Base-by-base conservation (phyloP, 2,113 vertebrate species). In the Nothobranchius furzeri region DNA sequence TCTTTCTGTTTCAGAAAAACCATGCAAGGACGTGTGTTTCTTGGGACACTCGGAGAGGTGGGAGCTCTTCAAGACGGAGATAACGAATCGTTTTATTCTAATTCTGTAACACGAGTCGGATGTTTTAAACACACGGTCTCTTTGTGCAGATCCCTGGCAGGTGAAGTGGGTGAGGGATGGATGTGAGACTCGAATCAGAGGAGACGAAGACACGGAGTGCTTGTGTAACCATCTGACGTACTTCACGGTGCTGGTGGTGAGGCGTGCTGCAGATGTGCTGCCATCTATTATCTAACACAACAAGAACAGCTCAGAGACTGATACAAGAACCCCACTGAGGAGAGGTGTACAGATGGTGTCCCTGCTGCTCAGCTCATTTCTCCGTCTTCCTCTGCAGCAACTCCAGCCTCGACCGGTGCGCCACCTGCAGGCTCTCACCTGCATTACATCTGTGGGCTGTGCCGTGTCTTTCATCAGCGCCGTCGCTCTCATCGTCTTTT, bases 221-320 rank as follows among this genome's bases (percentile, higher is more conserved):
- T 56, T 10, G 17, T 94, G 93, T 47, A 73, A 91, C 62, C 93
- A 94, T 48, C 85, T 94, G 55, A 94, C 93, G 0, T 94, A 92
- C 85, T 93, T 94, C 62, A 61, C 89, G 49, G 81, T 94, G 20
- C 88, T 94, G 20, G 90, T 94, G 91, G 93, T 94, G 60, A 89
- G 91, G 49, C 47, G 6, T 48, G 24, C 54, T 36, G 13, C 57
- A 13, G 24, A 61, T 7, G 45, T 36, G 10, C 50, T 10, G 8
- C 6, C 56, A 6, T 40, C 9, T 40, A 6, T 40, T 40, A 40
- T 40, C 4, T 62, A 17, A 50, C 1, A 56, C 56, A 14, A 13
- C 47, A 10, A 9, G 45, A 53, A 54, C 7, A 56, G 1, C 62
- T 1, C 17, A 11, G 17, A 0, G 30, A 30, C 3, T 30, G 30